Conservation (phyloP, 2,888 invertebrate genomes). For the Eubasilissa splendida region DNA sequence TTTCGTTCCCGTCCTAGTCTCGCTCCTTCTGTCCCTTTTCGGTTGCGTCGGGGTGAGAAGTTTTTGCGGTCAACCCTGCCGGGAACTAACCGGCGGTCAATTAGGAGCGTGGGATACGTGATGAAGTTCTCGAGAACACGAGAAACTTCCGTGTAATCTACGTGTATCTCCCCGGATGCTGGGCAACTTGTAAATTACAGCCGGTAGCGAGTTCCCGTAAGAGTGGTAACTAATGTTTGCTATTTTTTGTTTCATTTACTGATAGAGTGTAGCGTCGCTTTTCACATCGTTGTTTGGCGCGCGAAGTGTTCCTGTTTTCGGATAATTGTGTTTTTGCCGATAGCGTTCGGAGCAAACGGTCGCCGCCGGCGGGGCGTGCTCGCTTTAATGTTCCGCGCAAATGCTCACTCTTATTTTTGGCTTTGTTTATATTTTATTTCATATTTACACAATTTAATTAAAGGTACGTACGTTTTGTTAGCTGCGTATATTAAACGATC, state of each 20-base stretch:
- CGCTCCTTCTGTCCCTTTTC: neutral
- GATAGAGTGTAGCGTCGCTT: slow-evolving; percentile 51
- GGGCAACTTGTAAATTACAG: slow-evolving; percentile 45
- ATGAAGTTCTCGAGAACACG: slow-evolving; percentile 21
- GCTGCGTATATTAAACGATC: no score
- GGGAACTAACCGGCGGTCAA: slow-evolving; percentile 26
- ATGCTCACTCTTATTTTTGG: neutral
- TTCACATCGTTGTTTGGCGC: slow-evolving; percentile 50
- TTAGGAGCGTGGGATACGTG: slow-evolving; percentile 38
- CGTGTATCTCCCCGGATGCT: slow-evolving; percentile 48
- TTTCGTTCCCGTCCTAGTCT: no score
- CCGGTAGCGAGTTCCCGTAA: slow-evolving; percentile 22
- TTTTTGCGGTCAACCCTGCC: slow-evolving; percentile 29
- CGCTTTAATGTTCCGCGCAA: slow-evolving; percentile 17
- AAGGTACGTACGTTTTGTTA: no score
- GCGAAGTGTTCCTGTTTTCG: slow-evolving; percentile 47
- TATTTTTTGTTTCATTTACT: slow-evolving; percentile 26
- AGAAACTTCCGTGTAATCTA: slow-evolving; percentile 45
- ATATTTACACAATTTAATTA: neutral
- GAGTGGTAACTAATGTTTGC: slow-evolving; percentile 32
- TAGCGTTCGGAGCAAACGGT: slow-evolving; percentile 33
- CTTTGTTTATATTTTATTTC: slow-evolving; percentile 6
- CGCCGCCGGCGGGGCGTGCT: neutral
- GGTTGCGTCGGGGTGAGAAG: neutral
- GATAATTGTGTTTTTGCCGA: slow-evolving; percentile 55